A percentile compares a stretch with the other conserved stretches of the same genome.
Conservation (phyloP, 2,888 invertebrate species). For the Buathra laborator region DNA sequence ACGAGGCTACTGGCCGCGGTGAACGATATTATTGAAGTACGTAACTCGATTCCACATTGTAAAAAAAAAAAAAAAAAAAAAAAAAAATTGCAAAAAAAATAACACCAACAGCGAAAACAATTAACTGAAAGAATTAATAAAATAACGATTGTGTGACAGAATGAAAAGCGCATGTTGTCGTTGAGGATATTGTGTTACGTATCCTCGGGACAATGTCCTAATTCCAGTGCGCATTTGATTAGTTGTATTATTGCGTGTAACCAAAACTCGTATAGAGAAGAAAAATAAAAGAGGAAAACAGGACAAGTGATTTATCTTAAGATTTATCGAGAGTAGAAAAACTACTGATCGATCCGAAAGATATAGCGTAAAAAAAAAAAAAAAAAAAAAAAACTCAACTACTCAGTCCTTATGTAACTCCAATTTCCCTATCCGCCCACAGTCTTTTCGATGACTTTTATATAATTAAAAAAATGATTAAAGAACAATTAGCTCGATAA, state of each 20-base stretch:
- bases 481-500: constrained; percentile 40
- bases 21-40: constrained; percentile 30
- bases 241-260: constrained; percentile 43
- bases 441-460: constrained; percentile 43
- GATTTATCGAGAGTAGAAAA: constrained; percentile 21
- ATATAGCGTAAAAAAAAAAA: constrained; percentile 12
- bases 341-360: constrained; percentile 20
- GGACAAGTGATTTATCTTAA: constrained; percentile 27
- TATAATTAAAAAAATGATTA: constrained; percentile 34
- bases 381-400: constrained; percentile 26
- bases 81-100: not conserved
- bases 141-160: constrained; percentile 33
- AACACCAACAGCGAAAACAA: not conserved
- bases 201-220: constrained; percentile 41
- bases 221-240: constrained; percentile 47
- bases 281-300: constrained; percentile 15
- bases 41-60: constrained; percentile 27
- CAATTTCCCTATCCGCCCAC: constrained; percentile 42
- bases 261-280: constrained; percentile 23
- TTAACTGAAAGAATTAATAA: constrained; percentile 1
- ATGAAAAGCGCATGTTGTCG: constrained; percentile 44
- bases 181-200: constrained; percentile 8
- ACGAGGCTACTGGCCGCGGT: constrained; percentile 2
- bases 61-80: not conserved
- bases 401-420: constrained; percentile 36